Evolutionary conservation across 2,888 invertebrate genomes (phyloP).

Genomic region (Malacosoma neustria): DNA sequence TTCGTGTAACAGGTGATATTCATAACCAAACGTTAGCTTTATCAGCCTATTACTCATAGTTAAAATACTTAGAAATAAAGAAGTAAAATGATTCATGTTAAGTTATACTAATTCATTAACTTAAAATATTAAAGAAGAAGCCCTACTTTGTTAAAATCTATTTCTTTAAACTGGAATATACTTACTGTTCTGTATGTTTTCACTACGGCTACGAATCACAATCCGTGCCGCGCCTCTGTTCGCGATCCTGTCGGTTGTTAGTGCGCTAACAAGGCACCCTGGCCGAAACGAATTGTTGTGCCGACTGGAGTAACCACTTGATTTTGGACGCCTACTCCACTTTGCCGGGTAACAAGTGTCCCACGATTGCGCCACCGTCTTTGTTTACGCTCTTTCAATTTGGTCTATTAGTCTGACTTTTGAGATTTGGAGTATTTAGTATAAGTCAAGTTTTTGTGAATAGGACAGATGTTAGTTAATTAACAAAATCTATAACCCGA

Average conservation of each 20-base stretch:
- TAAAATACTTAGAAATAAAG: too few species aligned
- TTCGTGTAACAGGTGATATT: too few species aligned
- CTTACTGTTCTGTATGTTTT: background rate
- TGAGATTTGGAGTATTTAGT: conserved; percentile 3
- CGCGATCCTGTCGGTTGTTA: conserved; percentile 18
- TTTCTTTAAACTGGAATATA: too few species aligned
- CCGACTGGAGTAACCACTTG: conserved; percentile 26
- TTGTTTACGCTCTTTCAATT: conserved; percentile 16
- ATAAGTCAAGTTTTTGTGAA: background rate
- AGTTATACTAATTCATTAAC: too few species aligned
- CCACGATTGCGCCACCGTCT: conserved; percentile 14
- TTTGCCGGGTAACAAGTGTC: conserved; percentile 16
- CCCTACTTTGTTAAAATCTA: too few species aligned
- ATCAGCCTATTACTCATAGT: too few species aligned
- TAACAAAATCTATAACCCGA: background rate
- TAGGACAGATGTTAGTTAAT: background rate
- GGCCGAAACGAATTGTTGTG: conserved; percentile 12
- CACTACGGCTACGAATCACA: conserved; percentile 14
- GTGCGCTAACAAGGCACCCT: conserved; percentile 23
- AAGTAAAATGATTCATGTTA: too few species aligned
- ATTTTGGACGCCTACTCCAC: conserved; percentile 24
- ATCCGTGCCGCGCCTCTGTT: conserved; percentile 15
- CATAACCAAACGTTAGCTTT: too few species aligned
- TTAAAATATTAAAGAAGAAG: too few species aligned
- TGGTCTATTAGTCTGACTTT: conserved; percentile 5